These are phyloP conservation scores for Megalopta genalis DNA, from an alignment of 1,140 invertebrate species.

Conservation along the genomic window DNA sequence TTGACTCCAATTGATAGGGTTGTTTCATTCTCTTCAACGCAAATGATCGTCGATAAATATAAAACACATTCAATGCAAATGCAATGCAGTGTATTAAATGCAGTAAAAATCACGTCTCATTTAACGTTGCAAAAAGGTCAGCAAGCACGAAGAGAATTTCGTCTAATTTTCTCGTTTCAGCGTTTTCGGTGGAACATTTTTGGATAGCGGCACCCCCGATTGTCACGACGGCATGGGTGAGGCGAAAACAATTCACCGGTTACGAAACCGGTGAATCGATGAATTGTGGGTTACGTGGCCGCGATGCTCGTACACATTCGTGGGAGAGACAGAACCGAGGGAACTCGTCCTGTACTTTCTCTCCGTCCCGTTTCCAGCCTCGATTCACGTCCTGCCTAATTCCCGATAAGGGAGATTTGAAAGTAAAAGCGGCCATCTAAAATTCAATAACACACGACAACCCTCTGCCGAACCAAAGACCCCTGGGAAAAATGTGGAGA, in stretches of 20 bases:
- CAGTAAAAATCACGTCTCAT: no score
- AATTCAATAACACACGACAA: neutral
- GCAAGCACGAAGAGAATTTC: no score
- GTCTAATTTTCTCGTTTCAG: no score
- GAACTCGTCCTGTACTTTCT: neutral
- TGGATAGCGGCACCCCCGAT: no score
- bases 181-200: no score
- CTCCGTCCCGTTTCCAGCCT: neutral
- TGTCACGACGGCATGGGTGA: neutral
- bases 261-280: neutral
- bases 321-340: slow-evolving; percentile 5
- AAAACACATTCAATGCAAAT: no score
- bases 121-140: no score
- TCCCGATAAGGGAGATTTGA: neutral
- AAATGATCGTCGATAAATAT: no score
- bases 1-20: no score
- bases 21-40: no score
- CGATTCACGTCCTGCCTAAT: slow-evolving; percentile 5
- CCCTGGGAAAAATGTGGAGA: neutral
- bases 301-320: neutral
- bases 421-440: neutral
- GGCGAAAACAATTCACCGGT: neutral
- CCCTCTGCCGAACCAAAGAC: neutral
- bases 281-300: neutral
- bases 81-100: no score